Conservation (phyloP, 2,113 vertebrate genomes). For the Dinomys branickii region DNA sequence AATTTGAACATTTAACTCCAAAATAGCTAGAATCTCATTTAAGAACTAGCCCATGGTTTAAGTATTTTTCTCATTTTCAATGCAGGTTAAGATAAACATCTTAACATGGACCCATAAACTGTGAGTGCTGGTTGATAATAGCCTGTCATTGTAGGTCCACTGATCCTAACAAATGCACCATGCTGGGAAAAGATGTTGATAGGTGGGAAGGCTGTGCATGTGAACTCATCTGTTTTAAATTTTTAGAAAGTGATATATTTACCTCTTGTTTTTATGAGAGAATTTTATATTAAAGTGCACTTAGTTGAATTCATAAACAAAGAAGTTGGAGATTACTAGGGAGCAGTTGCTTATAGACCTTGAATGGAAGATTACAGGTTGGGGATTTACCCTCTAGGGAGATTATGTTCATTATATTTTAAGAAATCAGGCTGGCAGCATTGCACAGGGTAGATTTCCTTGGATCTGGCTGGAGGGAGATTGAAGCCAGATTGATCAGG, state of each 20-base stretch:
- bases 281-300: slow-evolving; percentile 2
- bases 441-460: not conserved
- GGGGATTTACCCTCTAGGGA: not conserved
- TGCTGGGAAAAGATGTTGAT: not conserved
- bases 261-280: slow-evolving; percentile 34
- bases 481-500: not conserved
- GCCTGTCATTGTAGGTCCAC: not conserved
- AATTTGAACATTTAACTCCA: slow-evolving; percentile 16
- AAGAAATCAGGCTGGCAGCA: not conserved
- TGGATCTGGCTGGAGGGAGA: not conserved
- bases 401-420: not conserved
- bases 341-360: not conserved
- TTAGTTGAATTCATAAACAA: not conserved
- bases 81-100: not conserved
- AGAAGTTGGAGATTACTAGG: not conserved
- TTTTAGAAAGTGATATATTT: not conserved
- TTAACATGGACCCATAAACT: not conserved
- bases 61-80: slow-evolving; percentile 49
- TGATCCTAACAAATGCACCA: not conserved
- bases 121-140: not conserved
- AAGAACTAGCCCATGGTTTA: not conserved
- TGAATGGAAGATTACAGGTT: not conserved
- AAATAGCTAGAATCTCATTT: not conserved
- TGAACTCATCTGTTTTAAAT: not conserved
- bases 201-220: not conserved